Conservation (phyloP, 2,888 invertebrate species). For the Drosophila nigritarsus region DNA sequence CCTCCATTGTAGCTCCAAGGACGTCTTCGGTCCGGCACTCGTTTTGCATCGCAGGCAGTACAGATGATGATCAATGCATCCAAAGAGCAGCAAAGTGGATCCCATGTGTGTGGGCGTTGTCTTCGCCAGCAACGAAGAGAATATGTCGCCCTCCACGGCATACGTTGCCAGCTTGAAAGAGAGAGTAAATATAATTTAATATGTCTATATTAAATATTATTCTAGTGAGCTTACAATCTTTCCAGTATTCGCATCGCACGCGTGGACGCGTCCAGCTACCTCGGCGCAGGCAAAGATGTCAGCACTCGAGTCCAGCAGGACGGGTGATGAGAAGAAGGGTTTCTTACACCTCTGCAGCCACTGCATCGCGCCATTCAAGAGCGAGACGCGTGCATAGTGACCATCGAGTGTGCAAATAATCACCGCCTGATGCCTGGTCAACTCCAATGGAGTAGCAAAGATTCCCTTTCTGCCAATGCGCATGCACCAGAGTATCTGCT, state of each 20-base stretch:
- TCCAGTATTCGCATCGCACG: slow-evolving; percentile 67
- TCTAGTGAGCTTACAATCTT: slow-evolving; percentile 53
- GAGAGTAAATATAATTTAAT: background rate
- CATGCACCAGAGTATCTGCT: slow-evolving; percentile 64
- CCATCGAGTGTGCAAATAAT: slow-evolving; percentile 87
- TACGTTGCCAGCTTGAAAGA: slow-evolving; percentile 87
- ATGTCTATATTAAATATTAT: background rate
- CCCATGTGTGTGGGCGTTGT: slow-evolving; percentile 50
- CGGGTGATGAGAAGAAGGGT: slow-evolving; percentile 88
- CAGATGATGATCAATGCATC: slow-evolving; percentile 90
- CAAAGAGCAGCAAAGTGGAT: slow-evolving; percentile 87
- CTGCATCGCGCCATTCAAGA: slow-evolving; percentile 84
- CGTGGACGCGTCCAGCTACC: slow-evolving; percentile 86
- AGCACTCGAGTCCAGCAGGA: slow-evolving; percentile 53
- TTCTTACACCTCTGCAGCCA: slow-evolving; percentile 86
- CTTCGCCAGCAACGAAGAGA: slow-evolving; percentile 88
- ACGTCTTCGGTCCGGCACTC: slow-evolving; percentile 13
- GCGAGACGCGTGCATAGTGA: slow-evolving; percentile 85
- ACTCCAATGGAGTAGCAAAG: slow-evolving; percentile 85
- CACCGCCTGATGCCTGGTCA: slow-evolving; percentile 77
- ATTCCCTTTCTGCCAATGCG: slow-evolving; percentile 86
- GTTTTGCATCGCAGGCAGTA: slow-evolving; percentile 87
- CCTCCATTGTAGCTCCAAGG: slow-evolving; percentile 86
- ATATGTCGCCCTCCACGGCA: slow-evolving; percentile 88
- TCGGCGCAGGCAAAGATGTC: slow-evolving; percentile 79